Evolutionary conservation across 2,797 vertebrate species (phyloP), one percentile per base, ranked within the genome.

Genomic region (Remorina albescens): DNA sequence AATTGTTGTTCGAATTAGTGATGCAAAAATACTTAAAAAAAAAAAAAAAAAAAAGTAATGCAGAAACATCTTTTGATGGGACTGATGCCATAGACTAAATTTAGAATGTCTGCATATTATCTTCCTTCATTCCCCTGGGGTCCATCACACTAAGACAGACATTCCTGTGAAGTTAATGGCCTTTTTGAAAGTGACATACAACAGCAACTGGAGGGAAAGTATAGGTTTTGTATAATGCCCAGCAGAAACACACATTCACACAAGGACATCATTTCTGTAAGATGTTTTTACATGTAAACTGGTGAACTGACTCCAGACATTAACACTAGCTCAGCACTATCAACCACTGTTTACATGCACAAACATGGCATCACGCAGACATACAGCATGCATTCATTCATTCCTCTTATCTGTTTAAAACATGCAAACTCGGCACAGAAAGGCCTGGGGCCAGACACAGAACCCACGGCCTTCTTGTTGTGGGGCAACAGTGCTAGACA

Each of bases 271-370:
- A 19, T 60, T 47, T 57, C 53, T 72, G 30, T 28, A 39, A 73
- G 57, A 23, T 75, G 80, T 76, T 79, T 82, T 67, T 62, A 57
- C 59, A 54, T 57, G 19, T 58, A 19, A 74, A 68, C 59, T 81
- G 49, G 46, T 67, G 42, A 83, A 76, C 75, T 76, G 47, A 56
- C 59, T 77, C 59, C 57, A 78, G 62, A 82, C 62, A 71, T 82
- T 76, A 82, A 86, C 67, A 82, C 65, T 59, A 71, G 65, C 57
- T 30, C 74, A 81, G 68, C 36, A 62, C 85, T 80, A 73, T 75
- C 67, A 67, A 34, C 61, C 73, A 57, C n/a, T 64, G 65, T 85
- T 74, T 72, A 75, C 64, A 66, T 67, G 60, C 66, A 67, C 64
- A 86, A 37, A 71, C 69, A 81, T 30, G 7, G 74, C 53, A 37